phyloP scores from a whole-genome alignment of 2,113 vertebrate species.

The Datnioides undecimradiatus region DNA sequence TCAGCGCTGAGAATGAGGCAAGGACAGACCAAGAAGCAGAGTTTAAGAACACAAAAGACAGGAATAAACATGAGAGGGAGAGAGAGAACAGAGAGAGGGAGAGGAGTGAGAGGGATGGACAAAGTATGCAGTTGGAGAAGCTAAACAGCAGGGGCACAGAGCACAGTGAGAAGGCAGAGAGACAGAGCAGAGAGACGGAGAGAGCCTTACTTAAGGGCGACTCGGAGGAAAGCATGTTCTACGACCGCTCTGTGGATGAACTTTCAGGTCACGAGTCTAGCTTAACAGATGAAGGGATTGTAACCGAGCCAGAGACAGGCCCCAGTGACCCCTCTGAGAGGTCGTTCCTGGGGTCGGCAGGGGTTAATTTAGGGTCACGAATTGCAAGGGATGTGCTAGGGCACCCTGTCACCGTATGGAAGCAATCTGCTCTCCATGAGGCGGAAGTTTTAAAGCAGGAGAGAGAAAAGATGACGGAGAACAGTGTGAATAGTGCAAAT shows the following conservation, averaged over 20 bases:
- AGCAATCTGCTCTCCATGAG: slow-evolving; percentile 78
- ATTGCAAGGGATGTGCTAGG: slow-evolving; percentile 80
- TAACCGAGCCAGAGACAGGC: slow-evolving; percentile 89
- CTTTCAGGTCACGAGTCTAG: slow-evolving; percentile 93
- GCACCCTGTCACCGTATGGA: slow-evolving; percentile 85
- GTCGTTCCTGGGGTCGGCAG: slow-evolving; percentile 72
- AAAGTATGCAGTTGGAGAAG: slow-evolving; percentile 69
- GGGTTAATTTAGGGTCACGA: slow-evolving; percentile 68
- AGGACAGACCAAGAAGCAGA: slow-evolving; percentile 44
- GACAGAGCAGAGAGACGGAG: slow-evolving; percentile 66
- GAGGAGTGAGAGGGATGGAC: slow-evolving; percentile 70
- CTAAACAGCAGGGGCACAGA: slow-evolving; percentile 71
- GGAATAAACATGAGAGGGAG: slow-evolving; percentile 74
- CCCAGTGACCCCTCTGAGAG: slow-evolving; percentile 62
- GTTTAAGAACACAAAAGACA: slow-evolving; percentile 58
- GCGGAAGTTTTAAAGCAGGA: slow-evolving; percentile 48
- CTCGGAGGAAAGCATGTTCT: slow-evolving; percentile 81
- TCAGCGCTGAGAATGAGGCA: slow-evolving; percentile 40
- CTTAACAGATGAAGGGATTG: slow-evolving; percentile 96
- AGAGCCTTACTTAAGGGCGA: slow-evolving; percentile 74
- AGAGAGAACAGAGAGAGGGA: slow-evolving; percentile 71
- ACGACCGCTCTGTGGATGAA: slow-evolving; percentile 88
- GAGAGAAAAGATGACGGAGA: slow-evolving; percentile 59
- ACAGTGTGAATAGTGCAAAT: slow-evolving; percentile 49
- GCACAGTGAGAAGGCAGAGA: slow-evolving; percentile 64